Base-by-base conservation (phyloP, 2,113 vertebrate species). In the Tricholaema leucomelas region DNA sequence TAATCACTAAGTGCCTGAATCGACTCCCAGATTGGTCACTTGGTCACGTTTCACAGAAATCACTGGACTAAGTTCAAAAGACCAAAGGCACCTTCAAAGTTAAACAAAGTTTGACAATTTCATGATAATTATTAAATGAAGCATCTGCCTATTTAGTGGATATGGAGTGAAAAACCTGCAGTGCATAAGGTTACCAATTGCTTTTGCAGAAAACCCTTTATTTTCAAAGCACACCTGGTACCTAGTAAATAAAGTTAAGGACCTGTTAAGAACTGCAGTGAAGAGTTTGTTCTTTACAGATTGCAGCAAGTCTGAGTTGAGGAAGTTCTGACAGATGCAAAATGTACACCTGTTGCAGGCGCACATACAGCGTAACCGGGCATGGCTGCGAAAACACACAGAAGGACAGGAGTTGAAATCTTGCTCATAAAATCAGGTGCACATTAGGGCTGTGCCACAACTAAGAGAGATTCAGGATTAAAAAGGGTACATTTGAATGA, bases 311-410 rank as follows among this genome's bases (percentile, higher is more conserved):
- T 99, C 98, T 98, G 98, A 98, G 98, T 98, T 98, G 98, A 99
- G 98, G 98, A 99, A 98, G 98, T 98, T 99, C 98, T 99, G 99
- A 99, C 98, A 99, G 98, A 99, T 98, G 99, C 99, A 99, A 98
- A 98, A 99, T 97, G 98, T 98, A 96, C 99, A 99, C 98, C 98
- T 99, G 98, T 99, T 99, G 98, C 98, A 99, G 98, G 98, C 96
- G 97, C 99, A 99, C 98, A 99, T 96, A 98, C 99, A 99, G 98
- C 98, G 98, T 97, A 99, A 98, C 97, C 98, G 98, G 99, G 97
- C 97, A 97, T 99, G 98, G 98, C 99, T 99, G 99, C 97, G 97
- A 97, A 99, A 97, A 99, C 98, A 99, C 98, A 98, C 96, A 98
- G 97, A 98, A 97, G 97, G 97, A 98, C 97, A 98, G 96, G 88